A percentile compares a stretch with the other conserved stretches of the same genome.
Conservation (phyloP, 2,888 invertebrate genomes). For the Escarpia spicata region DNA sequence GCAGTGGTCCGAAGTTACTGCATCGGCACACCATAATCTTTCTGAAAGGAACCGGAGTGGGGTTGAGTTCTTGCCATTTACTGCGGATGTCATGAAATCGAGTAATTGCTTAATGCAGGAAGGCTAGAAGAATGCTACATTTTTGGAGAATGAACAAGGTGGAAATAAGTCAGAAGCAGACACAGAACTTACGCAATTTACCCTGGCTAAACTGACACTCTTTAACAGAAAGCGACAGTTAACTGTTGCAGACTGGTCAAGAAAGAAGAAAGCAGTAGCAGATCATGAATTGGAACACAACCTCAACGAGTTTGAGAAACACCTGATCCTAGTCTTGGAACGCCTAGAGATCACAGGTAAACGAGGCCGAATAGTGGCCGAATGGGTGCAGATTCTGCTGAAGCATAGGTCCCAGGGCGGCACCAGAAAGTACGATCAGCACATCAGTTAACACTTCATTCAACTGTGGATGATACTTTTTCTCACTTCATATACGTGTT, state of each 20-base stretch:
- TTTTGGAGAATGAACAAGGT: not conserved
- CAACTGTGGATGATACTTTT: too few relatives aligned
- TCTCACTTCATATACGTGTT: too few relatives aligned
- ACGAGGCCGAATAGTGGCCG: not conserved
- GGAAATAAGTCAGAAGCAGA: not conserved
- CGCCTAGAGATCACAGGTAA: not conserved
- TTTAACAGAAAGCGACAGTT: not conserved
- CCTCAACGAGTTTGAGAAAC: conserved; percentile 17
- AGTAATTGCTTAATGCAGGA: not conserved
- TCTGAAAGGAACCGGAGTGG: not conserved
- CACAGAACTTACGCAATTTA: not conserved
- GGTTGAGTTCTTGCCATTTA: not conserved
- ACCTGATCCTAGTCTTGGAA: not conserved
- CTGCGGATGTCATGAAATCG: not conserved
- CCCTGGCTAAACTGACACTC: not conserved
- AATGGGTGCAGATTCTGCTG: conserved; percentile 7
- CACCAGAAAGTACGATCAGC: too few relatives aligned
- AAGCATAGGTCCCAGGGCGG: not conserved
- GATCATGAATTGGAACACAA: not conserved
- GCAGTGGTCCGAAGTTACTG: conserved; percentile 7
- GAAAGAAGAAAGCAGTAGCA: not conserved
- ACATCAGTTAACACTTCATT: too few relatives aligned
- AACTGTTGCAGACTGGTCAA: not conserved
- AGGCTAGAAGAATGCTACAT: too few relatives aligned
- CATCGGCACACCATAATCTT: not conserved